Evolutionary conservation across 2,888 invertebrate genomes (phyloP).

Genomic region (Chrysolina oricalcia): DNA sequence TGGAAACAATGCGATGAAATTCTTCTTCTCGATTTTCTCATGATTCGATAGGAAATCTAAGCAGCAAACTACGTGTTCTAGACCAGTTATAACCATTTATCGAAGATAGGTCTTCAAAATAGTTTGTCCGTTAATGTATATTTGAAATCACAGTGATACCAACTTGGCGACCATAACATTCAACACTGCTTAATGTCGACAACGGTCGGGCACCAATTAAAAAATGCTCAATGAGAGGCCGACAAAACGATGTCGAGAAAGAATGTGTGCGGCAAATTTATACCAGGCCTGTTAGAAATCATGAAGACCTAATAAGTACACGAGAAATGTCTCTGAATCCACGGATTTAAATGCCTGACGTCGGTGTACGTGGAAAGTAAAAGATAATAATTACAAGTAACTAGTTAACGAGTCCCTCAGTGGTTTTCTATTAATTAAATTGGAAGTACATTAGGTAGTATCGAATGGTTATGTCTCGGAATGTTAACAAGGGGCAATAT

Average conservation of each 20-base stretch:
- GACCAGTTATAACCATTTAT: slow-evolving; percentile 8
- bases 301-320: slow-evolving; percentile 51
- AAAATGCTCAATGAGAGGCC: slow-evolving; percentile 49
- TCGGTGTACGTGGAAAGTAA: slow-evolving; percentile 51
- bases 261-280: slow-evolving; percentile 53
- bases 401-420: slow-evolving; percentile 54
- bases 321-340: slow-evolving; percentile 48
- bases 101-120: slow-evolving; percentile 33
- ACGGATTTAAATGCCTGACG: slow-evolving; percentile 52
- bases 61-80: slow-evolving; percentile 12
- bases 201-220: slow-evolving; percentile 49
- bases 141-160: slow-evolving; percentile 55
- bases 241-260: slow-evolving; percentile 51
- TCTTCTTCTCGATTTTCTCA: slow-evolving; percentile 46
- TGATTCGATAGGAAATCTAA: slow-evolving; percentile 46
- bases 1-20: slow-evolving; percentile 35
- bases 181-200: slow-evolving; percentile 54
- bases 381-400: slow-evolving; percentile 52
- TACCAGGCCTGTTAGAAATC: slow-evolving; percentile 46
- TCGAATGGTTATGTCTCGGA: slow-evolving; percentile 48
- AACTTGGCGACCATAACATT: slow-evolving; percentile 59
- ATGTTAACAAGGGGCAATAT: slow-evolving; percentile 44
- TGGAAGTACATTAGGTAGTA: slow-evolving; percentile 53
- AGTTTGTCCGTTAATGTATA: slow-evolving; percentile 44
- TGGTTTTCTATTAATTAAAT: slow-evolving; percentile 56